Conservation (phyloP, 2,113 vertebrate species). For the Callipepla squamata region DNA sequence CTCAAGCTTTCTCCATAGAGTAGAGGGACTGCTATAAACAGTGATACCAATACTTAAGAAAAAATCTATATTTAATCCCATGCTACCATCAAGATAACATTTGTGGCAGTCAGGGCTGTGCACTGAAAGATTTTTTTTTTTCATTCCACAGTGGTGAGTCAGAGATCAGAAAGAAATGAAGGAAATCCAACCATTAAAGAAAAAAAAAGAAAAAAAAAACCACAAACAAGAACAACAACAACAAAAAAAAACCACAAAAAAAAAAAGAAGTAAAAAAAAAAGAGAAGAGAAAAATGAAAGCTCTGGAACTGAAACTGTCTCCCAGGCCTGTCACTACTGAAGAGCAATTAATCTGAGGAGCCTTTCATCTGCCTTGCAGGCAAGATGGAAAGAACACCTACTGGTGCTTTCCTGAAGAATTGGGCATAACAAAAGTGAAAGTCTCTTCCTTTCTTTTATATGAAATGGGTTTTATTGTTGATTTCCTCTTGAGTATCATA, state of each 20-base stretch:
- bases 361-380: conserved; percentile 23
- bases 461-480: not conserved
- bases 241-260: not conserved
- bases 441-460: not conserved
- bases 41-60: conserved; percentile 47
- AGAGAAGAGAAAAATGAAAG: not conserved
- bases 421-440: conserved; percentile 11
- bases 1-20: conserved; percentile 48
- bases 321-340: conserved; percentile 15
- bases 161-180: conserved; percentile 50
- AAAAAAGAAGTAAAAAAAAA: not conserved
- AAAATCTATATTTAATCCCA: conserved; percentile 64
- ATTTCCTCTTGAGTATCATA: conserved; percentile 16
- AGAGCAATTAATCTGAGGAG: conserved; percentile 59
- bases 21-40: conserved; percentile 68
- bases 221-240: no score
- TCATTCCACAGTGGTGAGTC: conserved; percentile 59
- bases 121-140: conserved; percentile 45
- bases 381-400: conserved; percentile 13
- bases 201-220: not conserved
- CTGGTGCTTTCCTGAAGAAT: conserved; percentile 36
- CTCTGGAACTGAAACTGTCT: not conserved
- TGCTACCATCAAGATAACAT: conserved; percentile 39
- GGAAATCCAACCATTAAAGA: conserved; percentile 15
- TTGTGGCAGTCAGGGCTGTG: conserved; percentile 13